Base-by-base conservation (phyloP, 2,113 vertebrate species). In the Rhynchomys soricoides region DNA sequence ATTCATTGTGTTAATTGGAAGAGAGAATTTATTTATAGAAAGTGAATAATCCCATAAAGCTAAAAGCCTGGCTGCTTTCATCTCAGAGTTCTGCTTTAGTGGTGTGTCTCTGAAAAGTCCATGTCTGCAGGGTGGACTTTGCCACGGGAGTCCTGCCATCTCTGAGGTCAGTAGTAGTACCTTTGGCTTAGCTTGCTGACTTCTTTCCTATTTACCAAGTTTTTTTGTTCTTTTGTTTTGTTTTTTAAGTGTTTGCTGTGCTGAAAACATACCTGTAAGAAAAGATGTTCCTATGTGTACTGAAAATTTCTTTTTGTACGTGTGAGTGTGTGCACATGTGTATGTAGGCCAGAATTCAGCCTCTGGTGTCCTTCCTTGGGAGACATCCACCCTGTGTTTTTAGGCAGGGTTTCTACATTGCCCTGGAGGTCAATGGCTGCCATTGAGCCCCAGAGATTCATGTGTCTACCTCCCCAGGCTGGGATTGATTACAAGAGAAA, bases 1-100 rank as follows among this genome's bases (percentile, higher is more conserved):
- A 92, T 97, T 96, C 81, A 90, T 97, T 89, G 90, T n/a, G 89
- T 96, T 96, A 92, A 96, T 95, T 97, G 89, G 96, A 77, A 91
- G 90, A 90, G 88, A 62, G 19, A 95, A 89, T 97, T 96, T 95
- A 89, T 97, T 96, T 95, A 86, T 75, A 94, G 96, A 89, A 92
- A 89, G 74, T 40, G 88, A 89, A 70, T 74, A 91, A 91, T 94
- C 86, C 59, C 3, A 57, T 92, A 75, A 88, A 95, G 73, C 62
- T 40, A n/a, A 90, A 95, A 97, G 85, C 75, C 95, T 81, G 90
- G 70, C 86, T 94, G 85, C 96, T 94, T 89, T 95, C 71, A 26
- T 89, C 94, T 95, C 89, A 50, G 74, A 77, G 90, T 57, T 48
- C 85, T 48, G 86, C n/a, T 26, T 52, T n/a, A 88, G 83, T 79